Conservation (phyloP, 2,113 vertebrate species). For the Oreamnos americanus region DNA sequence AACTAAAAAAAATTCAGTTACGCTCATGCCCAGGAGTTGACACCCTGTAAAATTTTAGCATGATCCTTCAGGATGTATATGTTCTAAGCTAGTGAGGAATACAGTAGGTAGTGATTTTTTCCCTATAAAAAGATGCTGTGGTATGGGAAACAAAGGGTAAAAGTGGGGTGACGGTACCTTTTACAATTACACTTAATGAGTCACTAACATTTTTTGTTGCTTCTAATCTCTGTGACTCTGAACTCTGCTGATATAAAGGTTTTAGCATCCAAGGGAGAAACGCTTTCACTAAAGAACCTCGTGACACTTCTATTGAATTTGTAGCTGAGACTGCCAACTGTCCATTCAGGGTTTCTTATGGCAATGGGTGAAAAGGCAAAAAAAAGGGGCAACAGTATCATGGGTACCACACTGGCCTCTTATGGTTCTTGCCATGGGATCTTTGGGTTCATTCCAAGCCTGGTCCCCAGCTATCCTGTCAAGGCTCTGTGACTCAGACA, state of each 20-base stretch:
- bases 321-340: background rate
- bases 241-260: conserved; percentile 39
- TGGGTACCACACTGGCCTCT: background rate
- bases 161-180: background rate
- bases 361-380: background rate
- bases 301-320: background rate
- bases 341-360: background rate
- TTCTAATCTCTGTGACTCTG: conserved; percentile 29
- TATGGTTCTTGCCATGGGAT: background rate
- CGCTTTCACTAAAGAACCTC: background rate
- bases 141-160: background rate
- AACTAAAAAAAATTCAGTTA: background rate
- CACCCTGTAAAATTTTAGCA: background rate
- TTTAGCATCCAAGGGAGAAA: conserved; percentile 26
- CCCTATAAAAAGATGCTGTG: background rate
- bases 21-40: background rate
- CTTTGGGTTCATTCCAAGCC: background rate
- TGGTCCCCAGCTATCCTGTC: background rate
- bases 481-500: background rate
- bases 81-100: background rate
- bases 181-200: conserved; percentile 20
- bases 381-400: background rate
- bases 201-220: conserved; percentile 27
- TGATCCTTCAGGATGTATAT: background rate
- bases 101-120: background rate